phyloP scores from a whole-genome alignment of 1,140 invertebrate genomes.

The Frieseomelitta varia region DNA sequence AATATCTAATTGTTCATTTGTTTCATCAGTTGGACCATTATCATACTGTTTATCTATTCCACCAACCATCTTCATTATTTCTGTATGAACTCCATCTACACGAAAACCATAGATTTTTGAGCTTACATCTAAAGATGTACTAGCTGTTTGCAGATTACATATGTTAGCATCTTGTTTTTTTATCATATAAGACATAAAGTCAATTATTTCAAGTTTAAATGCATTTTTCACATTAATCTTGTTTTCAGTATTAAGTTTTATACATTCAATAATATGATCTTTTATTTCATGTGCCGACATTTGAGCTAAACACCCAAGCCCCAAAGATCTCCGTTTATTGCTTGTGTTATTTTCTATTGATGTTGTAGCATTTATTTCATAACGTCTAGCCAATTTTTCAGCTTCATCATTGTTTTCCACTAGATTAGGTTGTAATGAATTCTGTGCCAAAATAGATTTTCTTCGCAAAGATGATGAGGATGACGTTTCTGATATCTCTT shows the following conservation, averaged over 20 bases:
- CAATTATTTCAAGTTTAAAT: conserved; percentile 91
- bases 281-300: conserved; percentile 76
- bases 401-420: conserved; percentile 78
- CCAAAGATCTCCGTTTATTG: conserved; percentile 69
- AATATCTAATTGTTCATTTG: conserved; percentile 65
- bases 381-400: conserved; percentile 68
- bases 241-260: conserved; percentile 85
- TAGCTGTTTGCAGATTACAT: conserved; percentile 89
- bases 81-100: conserved; percentile 90
- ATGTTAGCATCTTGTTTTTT: conserved; percentile 86
- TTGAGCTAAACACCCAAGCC: conserved; percentile 63
- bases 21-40: conserved; percentile 76
- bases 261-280: conserved; percentile 84
- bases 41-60: conserved; percentile 83
- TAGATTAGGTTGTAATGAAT: conserved; percentile 3
- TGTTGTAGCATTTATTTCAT: conserved; percentile 43
- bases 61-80: conserved; percentile 89
- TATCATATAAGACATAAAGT: conserved; percentile 89
- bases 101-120: conserved; percentile 91
- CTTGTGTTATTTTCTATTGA: neutral
- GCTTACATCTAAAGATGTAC: conserved; percentile 91
- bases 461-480: neutral
- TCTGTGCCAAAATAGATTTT: neutral
- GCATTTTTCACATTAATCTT: conserved; percentile 95
- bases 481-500: neutral